Conservation (phyloP, 2,888 invertebrate genomes). For the Amphipoea lucens region DNA sequence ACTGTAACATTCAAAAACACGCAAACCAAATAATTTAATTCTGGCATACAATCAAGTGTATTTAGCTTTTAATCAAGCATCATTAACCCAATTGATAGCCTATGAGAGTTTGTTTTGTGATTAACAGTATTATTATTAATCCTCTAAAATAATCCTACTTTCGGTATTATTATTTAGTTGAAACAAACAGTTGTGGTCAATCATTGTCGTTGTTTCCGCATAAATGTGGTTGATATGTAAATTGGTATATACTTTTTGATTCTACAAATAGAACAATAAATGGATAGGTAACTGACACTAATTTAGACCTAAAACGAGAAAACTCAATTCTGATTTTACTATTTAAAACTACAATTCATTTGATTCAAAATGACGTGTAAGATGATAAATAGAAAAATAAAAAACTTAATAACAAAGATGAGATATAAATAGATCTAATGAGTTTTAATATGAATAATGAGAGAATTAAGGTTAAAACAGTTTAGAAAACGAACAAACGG, state of each 20-base stretch:
- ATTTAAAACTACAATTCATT: background rate
- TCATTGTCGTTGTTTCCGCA: background rate
- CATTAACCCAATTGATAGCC: slow-evolving; percentile 18
- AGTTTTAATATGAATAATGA: slow-evolving; percentile 2
- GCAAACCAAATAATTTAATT: slow-evolving; percentile 13
- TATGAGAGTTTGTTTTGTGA: slow-evolving; percentile 24
- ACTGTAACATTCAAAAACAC: slow-evolving; percentile 19
- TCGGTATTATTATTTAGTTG: slow-evolving; percentile 14
- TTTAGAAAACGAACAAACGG: slow-evolving; percentile 26
- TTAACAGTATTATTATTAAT: slow-evolving; percentile 11
- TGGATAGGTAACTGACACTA: background rate
- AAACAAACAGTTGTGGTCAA: slow-evolving; percentile 20
- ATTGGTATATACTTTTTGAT: background rate
- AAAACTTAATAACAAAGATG: background rate
- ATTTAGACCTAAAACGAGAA: background rate
- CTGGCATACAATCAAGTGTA: background rate
- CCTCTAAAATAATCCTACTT: slow-evolving; percentile 4
- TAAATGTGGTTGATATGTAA: slow-evolving; percentile 4
- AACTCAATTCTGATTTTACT: background rate
- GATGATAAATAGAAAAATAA: background rate
- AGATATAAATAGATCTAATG: background rate
- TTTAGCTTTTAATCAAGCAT: slow-evolving; percentile 37
- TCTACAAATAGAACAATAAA: background rate
- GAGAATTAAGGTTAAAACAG: slow-evolving; percentile 17
- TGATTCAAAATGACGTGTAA: background rate